A percentile compares a stretch with the other conserved stretches of the same genome.
Conservation (phyloP, 2,113 vertebrate species). For the Bambusicola thoracicus region DNA sequence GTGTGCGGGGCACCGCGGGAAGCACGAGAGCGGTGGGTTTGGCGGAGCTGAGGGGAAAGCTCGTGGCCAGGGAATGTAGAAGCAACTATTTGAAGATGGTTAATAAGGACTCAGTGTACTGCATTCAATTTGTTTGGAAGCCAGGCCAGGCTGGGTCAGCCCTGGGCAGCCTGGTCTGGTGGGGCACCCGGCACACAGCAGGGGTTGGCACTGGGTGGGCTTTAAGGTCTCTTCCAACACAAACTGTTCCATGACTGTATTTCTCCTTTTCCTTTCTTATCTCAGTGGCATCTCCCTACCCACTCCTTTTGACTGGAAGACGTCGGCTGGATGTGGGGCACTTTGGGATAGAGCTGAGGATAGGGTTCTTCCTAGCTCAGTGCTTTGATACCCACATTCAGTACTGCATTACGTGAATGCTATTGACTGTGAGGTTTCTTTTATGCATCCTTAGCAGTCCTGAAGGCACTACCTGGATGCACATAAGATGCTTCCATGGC, state of each 20-base stretch:
- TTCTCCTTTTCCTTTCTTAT: accelerated
- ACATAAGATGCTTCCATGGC: not conserved
- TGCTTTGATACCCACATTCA: not conserved
- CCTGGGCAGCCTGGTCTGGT: not conserved
- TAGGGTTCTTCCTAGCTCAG: not conserved
- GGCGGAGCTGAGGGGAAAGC: not conserved
- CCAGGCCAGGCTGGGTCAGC: too few relatives aligned
- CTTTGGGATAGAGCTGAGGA: not conserved
- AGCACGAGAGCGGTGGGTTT: not conserved
- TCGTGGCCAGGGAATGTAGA: not conserved
- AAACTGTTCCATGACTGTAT: not conserved
- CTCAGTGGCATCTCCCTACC: not conserved
- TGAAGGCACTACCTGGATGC: not conserved
- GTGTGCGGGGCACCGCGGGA: not conserved
- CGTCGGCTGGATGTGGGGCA: not conserved
- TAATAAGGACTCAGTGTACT: not conserved
- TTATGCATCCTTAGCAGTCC: not conserved
- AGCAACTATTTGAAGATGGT: not conserved
- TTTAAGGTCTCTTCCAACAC: not conserved
- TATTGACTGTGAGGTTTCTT: not conserved
- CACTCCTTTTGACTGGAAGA: not conserved
- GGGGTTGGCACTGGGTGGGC: not conserved
- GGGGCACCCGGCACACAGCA: too few relatives aligned
- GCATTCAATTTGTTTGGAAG: too few relatives aligned
- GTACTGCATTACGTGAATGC: not conserved